These are phyloP conservation scores for Dissostichus mawsoni DNA, from an alignment of 2,113 vertebrate species.

Conservation along the genomic window DNA sequence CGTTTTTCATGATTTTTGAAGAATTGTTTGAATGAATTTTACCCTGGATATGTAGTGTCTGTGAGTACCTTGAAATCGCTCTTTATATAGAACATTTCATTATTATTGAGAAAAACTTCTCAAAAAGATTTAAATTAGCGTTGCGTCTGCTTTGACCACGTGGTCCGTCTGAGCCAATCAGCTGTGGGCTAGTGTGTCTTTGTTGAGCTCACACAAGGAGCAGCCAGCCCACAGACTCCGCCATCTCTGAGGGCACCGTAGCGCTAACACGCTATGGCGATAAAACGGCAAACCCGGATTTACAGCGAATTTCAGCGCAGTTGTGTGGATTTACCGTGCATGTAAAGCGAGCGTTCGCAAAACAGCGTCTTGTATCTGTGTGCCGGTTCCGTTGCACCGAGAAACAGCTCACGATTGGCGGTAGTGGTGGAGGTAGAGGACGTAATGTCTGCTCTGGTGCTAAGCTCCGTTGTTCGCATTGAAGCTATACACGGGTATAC, in stretches of 20 bases:
- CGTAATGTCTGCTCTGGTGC: slow-evolving; percentile 3
- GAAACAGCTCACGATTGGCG: not conserved
- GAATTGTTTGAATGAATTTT: too few species aligned
- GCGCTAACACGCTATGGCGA: not conserved
- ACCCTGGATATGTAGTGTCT: too few species aligned
- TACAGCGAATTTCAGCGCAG: fast-evolving
- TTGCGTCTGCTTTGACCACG: slow-evolving; percentile 26
- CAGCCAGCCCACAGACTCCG: slow-evolving; percentile 26
- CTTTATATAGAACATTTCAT: too few species aligned
- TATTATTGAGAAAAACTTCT: not conserved
- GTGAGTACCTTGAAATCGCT: too few species aligned
- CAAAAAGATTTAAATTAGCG: not conserved
- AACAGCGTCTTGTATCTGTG: not conserved
- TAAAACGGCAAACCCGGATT: fast-evolving
- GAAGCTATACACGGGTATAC: too few species aligned
- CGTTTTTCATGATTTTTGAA: too few species aligned
- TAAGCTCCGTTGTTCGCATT: not conserved
- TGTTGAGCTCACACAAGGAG: slow-evolving; percentile 64
- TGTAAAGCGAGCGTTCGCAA: too few species aligned
- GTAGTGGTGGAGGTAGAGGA: not conserved
- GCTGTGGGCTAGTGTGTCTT: slow-evolving; percentile 58
- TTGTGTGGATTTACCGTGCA: not conserved
- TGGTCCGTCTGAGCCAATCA: slow-evolving; percentile 52
- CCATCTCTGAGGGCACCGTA: slow-evolving; percentile 18
- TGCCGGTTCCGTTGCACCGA: not conserved